These are phyloP conservation scores for Desmodus rotundus DNA, from an alignment of 2,113 vertebrate genomes.

Conservation along the genomic window DNA sequence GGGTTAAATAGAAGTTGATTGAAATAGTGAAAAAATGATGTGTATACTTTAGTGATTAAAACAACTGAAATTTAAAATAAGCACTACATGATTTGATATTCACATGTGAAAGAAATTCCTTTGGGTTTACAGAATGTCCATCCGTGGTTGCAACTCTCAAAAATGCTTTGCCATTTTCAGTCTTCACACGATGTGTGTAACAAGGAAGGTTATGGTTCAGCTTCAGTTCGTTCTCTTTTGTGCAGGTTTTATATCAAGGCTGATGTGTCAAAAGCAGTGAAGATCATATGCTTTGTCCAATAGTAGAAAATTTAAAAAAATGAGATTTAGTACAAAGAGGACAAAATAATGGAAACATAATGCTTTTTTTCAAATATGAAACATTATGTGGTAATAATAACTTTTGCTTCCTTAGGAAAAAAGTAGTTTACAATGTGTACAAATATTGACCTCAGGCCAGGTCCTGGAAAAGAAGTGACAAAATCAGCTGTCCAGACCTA, in stretches of 20 bases:
- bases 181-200: neutral
- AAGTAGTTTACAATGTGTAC: neutral
- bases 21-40: neutral
- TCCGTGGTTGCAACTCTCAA: neutral
- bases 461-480: neutral
- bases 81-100: neutral
- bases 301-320: neutral
- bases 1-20: neutral
- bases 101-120: neutral
- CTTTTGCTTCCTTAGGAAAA: neutral
- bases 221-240: neutral
- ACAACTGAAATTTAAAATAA: neutral
- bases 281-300: neutral
- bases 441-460: neutral
- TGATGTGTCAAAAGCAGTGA: neutral
- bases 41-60: neutral
- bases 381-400: neutral
- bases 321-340: neutral
- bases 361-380: neutral
- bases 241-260: neutral
- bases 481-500: neutral
- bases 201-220: neutral
- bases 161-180: neutral
- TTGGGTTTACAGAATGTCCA: neutral
- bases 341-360: neutral